A percentile compares a stretch with the other conserved stretches of the same genome.
Conservation (phyloP, 2,888 invertebrate species). For the Oegoconia quadripuncta region DNA sequence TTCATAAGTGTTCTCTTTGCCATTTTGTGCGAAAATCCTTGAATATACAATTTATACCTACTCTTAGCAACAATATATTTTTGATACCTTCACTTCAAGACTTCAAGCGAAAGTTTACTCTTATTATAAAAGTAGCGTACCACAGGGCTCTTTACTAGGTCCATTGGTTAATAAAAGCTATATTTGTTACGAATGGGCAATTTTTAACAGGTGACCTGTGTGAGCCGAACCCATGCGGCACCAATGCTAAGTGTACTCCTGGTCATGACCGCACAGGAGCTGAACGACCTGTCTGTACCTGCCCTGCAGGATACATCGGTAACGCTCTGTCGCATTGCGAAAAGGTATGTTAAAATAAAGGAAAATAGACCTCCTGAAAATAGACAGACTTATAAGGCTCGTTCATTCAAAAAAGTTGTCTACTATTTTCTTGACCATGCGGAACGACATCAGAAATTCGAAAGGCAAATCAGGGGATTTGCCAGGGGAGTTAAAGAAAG, state of each 20-base stretch:
- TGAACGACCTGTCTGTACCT: conserved; percentile 92
- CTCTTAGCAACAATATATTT: too few relatives aligned
- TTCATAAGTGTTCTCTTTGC: too few relatives aligned
- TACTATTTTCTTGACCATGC: too few relatives aligned
- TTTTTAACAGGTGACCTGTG: conserved; percentile 85
- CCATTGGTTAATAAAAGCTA: background rate
- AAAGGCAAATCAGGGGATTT: too few relatives aligned
- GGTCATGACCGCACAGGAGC: conserved; percentile 90
- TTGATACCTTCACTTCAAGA: too few relatives aligned
- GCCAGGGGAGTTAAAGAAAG: too few relatives aligned
- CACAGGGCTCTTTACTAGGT: conserved; percentile 2
- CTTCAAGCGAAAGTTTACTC: too few relatives aligned
- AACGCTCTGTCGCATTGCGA: conserved; percentile 86
- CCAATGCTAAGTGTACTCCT: conserved; percentile 87
- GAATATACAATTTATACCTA: too few relatives aligned
- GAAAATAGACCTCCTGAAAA: background rate
- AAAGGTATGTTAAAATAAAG: conserved; percentile 52
- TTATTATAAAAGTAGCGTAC: too few relatives aligned
- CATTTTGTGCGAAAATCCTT: too few relatives aligned
- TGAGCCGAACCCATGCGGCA: conserved; percentile 92
- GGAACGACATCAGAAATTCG: too few relatives aligned
- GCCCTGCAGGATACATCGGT: conserved; percentile 87
- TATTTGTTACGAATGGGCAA: background rate
- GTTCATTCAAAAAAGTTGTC: too few relatives aligned
- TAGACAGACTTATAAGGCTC: background rate